phyloP scores from a whole-genome alignment of 1,140 invertebrate genomes.

The Ostrea denselamellosa region DNA sequence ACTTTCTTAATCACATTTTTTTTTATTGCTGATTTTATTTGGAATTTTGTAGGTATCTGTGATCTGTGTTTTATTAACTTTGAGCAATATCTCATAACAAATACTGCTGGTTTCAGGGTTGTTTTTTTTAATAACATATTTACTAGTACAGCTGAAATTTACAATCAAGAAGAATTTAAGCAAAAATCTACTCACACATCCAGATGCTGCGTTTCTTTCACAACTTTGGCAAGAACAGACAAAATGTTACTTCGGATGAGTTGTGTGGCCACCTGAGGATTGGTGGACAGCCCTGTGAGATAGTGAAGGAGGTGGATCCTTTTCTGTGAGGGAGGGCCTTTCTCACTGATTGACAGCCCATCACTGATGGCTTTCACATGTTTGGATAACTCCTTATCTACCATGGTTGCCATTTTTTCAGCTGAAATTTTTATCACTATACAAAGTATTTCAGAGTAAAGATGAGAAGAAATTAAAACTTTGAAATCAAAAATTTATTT shows the following conservation, averaged over 20 bases:
- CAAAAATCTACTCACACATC: conserved; percentile 73
- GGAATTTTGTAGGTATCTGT: too few relatives aligned
- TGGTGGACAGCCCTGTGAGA: conserved; percentile 67
- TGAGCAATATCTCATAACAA: too few relatives aligned
- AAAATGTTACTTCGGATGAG: conserved; percentile 66
- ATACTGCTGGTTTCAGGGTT: too few relatives aligned
- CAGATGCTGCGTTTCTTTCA: conserved; percentile 74
- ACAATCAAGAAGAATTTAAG: too few relatives aligned
- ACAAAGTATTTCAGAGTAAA: background rate
- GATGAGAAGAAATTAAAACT: too few relatives aligned
- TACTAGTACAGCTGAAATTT: too few relatives aligned
- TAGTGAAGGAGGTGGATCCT: conserved; percentile 77
- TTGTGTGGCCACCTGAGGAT: conserved; percentile 63
- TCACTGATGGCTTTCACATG: conserved; percentile 73
- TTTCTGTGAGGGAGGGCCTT: conserved; percentile 77
- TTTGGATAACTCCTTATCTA: conserved; percentile 73
- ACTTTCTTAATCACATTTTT: too few relatives aligned
- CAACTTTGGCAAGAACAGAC: conserved; percentile 68
- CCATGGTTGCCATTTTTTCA: conserved; percentile 73
- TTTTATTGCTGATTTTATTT: too few relatives aligned
- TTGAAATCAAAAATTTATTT: too few relatives aligned
- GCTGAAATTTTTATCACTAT: conserved; percentile 56
- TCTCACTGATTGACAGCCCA: conserved; percentile 68
- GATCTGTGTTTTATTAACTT: too few relatives aligned
- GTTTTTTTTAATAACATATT: too few relatives aligned